phyloP scores from a whole-genome alignment of 2,797 vertebrate species.

The Glyptemys insculpta region DNA sequence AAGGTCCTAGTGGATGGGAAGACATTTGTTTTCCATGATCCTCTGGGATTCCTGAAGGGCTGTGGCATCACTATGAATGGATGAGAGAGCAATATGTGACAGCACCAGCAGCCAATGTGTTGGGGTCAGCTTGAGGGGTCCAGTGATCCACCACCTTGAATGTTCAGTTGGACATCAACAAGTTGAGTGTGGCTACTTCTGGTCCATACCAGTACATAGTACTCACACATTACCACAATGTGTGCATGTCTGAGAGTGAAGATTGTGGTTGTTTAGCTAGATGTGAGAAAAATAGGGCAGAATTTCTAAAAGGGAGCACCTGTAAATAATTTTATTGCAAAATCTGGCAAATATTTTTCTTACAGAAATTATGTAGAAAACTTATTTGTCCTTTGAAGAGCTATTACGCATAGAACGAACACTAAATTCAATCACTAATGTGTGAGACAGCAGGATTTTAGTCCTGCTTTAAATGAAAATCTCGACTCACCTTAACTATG shows the following conservation, averaged over 20 bases:
- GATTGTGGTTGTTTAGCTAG: slow-evolving; percentile 10
- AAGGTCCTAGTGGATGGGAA: background rate
- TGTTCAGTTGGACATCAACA: background rate
- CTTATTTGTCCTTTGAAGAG: background rate
- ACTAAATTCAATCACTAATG: slow-evolving; percentile 23
- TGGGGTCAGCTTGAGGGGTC: background rate
- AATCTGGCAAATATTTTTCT: background rate
- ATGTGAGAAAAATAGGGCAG: slow-evolving; percentile 6
- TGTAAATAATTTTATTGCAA: background rate
- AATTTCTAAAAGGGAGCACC: background rate
- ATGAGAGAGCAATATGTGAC: background rate
- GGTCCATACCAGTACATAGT: background rate
- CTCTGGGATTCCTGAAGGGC: background rate
- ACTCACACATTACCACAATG: background rate
- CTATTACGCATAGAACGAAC: slow-evolving; percentile 22
- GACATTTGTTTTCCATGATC: background rate
- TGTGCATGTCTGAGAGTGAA: background rate
- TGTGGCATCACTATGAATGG: background rate
- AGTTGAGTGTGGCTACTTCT: background rate
- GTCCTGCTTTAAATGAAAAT: slow-evolving; percentile 29
- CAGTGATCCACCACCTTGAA: background rate
- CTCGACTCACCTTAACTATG: background rate
- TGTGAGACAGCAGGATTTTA: slow-evolving; percentile 53
- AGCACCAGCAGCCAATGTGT: background rate
- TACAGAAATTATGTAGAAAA: slow-evolving; percentile 23